Evolutionary conservation across 1,140 invertebrate species (phyloP), one percentile per base, ranked within the genome.

Genomic region (Coelopa frigida): DNA sequence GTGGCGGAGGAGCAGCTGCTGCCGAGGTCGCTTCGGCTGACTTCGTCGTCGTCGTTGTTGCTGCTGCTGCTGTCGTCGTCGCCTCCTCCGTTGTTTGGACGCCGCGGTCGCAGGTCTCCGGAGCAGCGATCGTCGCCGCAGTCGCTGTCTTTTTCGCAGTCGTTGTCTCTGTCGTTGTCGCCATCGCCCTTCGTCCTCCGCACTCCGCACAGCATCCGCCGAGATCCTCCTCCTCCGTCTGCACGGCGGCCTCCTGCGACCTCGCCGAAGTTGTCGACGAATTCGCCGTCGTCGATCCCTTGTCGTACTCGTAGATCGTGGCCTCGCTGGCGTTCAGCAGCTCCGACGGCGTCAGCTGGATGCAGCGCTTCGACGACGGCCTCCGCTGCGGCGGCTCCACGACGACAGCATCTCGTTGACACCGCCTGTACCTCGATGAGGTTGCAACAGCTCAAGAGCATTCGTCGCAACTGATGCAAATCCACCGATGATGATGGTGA

Each of bases 381-480:
- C 58, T 48, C 1, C 62, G 43, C 0, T 57, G 54, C 5, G 57
- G 52, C 32, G 65, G 59, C 29, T 56, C 57, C 15, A 52, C 54
- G 41, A n/a, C n/a, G 57, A 52, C 11, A 67, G 50, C 48, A 67
- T 46, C 39, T 66, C 62, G 23, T 66, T 63, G 23, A 68, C 56
- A 68, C 54, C 26, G 52, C 54, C 45, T 63, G 57, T 6, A 68
- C 61, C 42, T 65, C 61, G 47, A 57, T 53, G 37, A 67, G 24
- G 0, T 57, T 65, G 22, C 54, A 38, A 38, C 65, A 68, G 27
- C 59, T 60, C n/a, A 63, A 51, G 5, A 68, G 55, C 27, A 58
- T 63, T 24, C 58, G 58, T 11, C 68, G 46, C 15, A 44, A 24
- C 24, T 48, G 46, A 24, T 38, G 26, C 18, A 33, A 11, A n/a